Evolutionary conservation across 2,113 vertebrate species (phyloP).

Genomic region (Varanus komodoensis): DNA sequence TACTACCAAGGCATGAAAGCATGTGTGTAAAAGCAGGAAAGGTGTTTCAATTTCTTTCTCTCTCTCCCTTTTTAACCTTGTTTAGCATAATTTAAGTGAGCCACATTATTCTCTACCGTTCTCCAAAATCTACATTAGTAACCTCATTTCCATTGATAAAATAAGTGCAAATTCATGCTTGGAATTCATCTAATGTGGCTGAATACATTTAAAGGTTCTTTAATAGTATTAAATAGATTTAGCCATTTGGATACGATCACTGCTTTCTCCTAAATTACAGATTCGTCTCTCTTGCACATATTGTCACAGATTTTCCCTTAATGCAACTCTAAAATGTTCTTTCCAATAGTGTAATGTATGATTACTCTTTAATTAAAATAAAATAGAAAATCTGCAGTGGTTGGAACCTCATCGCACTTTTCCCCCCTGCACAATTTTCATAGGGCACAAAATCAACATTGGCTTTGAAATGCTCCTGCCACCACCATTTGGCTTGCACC

Average conservation of each 20-base stretch:
- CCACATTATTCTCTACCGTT: neutral
- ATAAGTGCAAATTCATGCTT: slow-evolving; percentile 19
- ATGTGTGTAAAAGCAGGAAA: neutral
- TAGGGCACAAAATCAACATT: neutral
- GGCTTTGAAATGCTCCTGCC: neutral
- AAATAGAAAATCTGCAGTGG: neutral
- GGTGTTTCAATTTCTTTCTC: neutral
- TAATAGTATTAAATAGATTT: slow-evolving; percentile 12
- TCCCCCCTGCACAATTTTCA: neutral
- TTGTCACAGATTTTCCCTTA: neutral
- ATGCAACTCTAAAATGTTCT: neutral
- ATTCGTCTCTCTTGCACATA: slow-evolving; percentile 17
- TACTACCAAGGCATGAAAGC: neutral
- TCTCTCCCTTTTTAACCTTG: neutral
- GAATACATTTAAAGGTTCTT: neutral
- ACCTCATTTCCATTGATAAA: slow-evolving; percentile 13
- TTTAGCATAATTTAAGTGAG: neutral
- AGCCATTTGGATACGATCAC: neutral
- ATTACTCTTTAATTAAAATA: slow-evolving; percentile 16
- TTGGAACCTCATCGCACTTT: neutral
- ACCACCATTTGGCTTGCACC: neutral
- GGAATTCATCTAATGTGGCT: neutral
- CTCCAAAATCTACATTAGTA: slow-evolving; percentile 27
- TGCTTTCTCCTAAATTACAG: neutral
- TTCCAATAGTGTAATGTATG: neutral